A percentile compares a stretch with the other conserved stretches of the same genome.
phyloP scores from a whole-genome alignment of 2,888 invertebrate species.

The Mylabris sibirica region DNA sequence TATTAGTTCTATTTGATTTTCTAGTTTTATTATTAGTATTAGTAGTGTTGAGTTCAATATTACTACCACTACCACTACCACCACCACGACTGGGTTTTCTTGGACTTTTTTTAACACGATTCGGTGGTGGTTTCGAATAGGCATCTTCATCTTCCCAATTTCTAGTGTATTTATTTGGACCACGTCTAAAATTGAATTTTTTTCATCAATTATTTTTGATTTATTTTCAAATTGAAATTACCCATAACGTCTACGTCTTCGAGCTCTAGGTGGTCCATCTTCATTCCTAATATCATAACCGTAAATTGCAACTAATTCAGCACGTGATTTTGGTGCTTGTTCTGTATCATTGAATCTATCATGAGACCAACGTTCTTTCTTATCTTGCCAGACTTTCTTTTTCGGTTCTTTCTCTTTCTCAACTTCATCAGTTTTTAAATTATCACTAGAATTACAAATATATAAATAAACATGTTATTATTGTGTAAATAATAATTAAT shows the following conservation, averaged over 20 bases:
- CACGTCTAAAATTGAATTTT: constrained; percentile 78
- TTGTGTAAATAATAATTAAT: neutral
- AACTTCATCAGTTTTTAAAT: constrained; percentile 44
- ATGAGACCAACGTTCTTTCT: constrained; percentile 60
- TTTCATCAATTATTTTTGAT: no score
- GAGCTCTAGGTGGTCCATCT: constrained; percentile 87
- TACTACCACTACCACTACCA: neutral
- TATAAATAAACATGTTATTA: neutral
- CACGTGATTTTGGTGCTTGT: constrained; percentile 85
- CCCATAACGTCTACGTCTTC: constrained; percentile 88
- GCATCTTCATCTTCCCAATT: constrained; percentile 95
- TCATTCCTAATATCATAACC: constrained; percentile 96
- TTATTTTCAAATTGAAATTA: constrained; percentile 56
- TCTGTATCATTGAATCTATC: constrained; percentile 81
- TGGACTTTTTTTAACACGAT: constrained; percentile 39
- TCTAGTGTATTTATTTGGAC: constrained; percentile 89
- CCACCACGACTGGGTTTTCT: constrained; percentile 40
- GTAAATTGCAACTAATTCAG: constrained; percentile 85
- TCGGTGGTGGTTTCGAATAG: constrained; percentile 69
- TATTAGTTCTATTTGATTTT: neutral
- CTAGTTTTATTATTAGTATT: neutral
- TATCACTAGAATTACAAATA: constrained; percentile 7
- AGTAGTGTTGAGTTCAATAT: neutral
- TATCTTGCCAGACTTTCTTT: constrained; percentile 61
- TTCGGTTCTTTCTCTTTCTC: constrained; percentile 58